Evolutionary conservation across 2,113 vertebrate genomes (phyloP), one percentile per base, ranked within the genome.

Genomic region (Leuciscus idus): DNA sequence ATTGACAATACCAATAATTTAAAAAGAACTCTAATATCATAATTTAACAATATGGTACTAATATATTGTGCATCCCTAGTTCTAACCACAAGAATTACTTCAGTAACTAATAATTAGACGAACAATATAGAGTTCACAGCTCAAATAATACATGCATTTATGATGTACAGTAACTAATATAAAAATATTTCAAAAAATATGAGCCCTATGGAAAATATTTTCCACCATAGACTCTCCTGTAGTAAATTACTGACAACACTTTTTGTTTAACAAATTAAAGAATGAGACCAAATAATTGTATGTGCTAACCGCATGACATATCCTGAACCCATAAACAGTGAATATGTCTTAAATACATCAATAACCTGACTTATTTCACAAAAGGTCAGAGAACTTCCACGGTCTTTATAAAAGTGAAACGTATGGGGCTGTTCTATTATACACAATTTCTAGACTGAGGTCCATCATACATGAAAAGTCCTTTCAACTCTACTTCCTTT

Each of bases 311-410:
- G 12, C n/a, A 50, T 50, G 72, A 8, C 39, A 48, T 75, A 46
- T 48, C 70, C 68, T 21, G 43, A 30, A 23, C 43, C 26, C 43
- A 28, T 13, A 23, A 70, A 70, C 33, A 15, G 55, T 26, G 11
- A 43, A 26, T 43, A 61, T 70, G 26, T 11, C 28, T 70, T 23
- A 68, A 17, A 64, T 52, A 52, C 26, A 52, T 83, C 81, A 52
- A 70, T 83, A 75, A 43, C 74, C 83, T 83, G 68, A 64, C 39
- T 83, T 80, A 19, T 76, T 30, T 19, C 75, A 76, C 87, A 43
- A 89, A 74, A 88, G 84, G 62, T 84, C 76, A 81, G 85, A 86
- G 8, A 68, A 72, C 70, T 26, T 88, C 50, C 13, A 59, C n/a
- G 19, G 21, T 72, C 74, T 83, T 43, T 36, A 26, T 33, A 84